These are phyloP conservation scores for Heliconius congener DNA, from an alignment of 1,140 invertebrate species.

Conservation along the genomic window DNA sequence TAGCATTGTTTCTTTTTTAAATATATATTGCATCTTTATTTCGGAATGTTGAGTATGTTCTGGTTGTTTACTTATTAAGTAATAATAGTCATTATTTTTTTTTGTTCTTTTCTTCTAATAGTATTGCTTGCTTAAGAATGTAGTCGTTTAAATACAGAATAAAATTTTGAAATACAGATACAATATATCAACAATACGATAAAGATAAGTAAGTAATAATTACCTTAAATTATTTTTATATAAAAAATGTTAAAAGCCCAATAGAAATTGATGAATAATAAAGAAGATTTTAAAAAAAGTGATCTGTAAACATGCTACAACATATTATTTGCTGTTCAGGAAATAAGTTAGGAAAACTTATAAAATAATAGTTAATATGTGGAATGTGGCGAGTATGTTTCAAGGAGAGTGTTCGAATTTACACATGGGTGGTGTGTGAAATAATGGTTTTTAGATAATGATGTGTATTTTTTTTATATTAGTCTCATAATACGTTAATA, in stretches of 20 bases:
- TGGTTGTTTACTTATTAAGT: no score
- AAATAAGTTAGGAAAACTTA: constrained; percentile 11
- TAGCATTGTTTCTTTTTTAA: constrained; percentile 17
- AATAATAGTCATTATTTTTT: not conserved
- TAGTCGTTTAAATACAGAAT: not conserved
- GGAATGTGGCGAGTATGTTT: constrained; percentile 24
- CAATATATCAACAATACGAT: not conserved
- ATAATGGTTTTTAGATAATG: constrained; percentile 11
- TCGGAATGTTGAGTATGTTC: not conserved
- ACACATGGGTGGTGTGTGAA: constrained; percentile 10
- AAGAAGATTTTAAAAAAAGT: constrained; percentile 30
- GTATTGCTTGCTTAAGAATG: not conserved
- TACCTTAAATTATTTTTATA: not conserved
- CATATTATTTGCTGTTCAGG: constrained; percentile 11
- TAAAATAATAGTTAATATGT: not conserved
- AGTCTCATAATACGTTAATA: not conserved
- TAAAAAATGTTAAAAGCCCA: constrained; percentile 33
- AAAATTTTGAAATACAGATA: not conserved
- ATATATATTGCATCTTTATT: constrained; percentile 1
- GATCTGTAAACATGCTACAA: constrained; percentile 18
- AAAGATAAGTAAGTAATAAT: not conserved
- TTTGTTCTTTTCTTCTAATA: not conserved
- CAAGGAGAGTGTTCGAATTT: constrained; percentile 18
- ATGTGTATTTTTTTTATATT: not conserved
- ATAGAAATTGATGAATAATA: constrained; percentile 29